A percentile compares a stretch with the other conserved stretches of the same genome.
phyloP scores from a whole-genome alignment of 1,140 invertebrate species.

The Hermetia illucens region DNA sequence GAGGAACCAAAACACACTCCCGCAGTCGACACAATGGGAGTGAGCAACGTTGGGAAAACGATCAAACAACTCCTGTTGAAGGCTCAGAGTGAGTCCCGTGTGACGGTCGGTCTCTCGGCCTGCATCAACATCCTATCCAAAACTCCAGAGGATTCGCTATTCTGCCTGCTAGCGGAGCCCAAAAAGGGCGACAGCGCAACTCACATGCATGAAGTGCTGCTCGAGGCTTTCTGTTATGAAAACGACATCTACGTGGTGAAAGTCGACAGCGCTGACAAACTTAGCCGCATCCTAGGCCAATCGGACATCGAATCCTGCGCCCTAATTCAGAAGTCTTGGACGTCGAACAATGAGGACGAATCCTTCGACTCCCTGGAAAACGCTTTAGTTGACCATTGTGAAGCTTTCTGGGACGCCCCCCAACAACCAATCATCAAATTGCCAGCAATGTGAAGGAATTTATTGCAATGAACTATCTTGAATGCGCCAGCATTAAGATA shows the following conservation, averaged over 20 bases:
- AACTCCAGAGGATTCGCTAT: slow-evolving; percentile 40
- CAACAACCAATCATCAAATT: slow-evolving; percentile 38
- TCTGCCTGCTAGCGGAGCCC: slow-evolving; percentile 45
- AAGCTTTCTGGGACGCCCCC: slow-evolving; percentile 36
- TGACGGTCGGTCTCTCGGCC: slow-evolving; percentile 43
- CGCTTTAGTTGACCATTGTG: slow-evolving; percentile 38
- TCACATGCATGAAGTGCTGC: slow-evolving; percentile 50
- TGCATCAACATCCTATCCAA: slow-evolving; percentile 43
- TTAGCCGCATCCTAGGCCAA: slow-evolving; percentile 34
- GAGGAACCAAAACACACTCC: too few species aligned
- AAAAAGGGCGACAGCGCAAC: slow-evolving; percentile 44
- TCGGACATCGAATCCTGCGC: slow-evolving; percentile 34
- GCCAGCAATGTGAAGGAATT: slow-evolving; percentile 34
- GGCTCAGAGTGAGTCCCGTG: slow-evolving; percentile 40
- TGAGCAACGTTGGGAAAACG: slow-evolving; percentile 37
- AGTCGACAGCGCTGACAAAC: slow-evolving; percentile 38
- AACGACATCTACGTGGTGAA: slow-evolving; percentile 53
- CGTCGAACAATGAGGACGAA: slow-evolving; percentile 33
- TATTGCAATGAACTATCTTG: not conserved
- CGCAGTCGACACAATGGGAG: too few species aligned
- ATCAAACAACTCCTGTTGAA: slow-evolving; percentile 39
- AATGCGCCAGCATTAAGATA: too few species aligned
- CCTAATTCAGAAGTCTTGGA: slow-evolving; percentile 36
- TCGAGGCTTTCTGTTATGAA: slow-evolving; percentile 54
- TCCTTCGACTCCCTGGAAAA: slow-evolving; percentile 33